phyloP scores from a whole-genome alignment of 1,140 invertebrate species.

The Drosophila paulistorum region DNA sequence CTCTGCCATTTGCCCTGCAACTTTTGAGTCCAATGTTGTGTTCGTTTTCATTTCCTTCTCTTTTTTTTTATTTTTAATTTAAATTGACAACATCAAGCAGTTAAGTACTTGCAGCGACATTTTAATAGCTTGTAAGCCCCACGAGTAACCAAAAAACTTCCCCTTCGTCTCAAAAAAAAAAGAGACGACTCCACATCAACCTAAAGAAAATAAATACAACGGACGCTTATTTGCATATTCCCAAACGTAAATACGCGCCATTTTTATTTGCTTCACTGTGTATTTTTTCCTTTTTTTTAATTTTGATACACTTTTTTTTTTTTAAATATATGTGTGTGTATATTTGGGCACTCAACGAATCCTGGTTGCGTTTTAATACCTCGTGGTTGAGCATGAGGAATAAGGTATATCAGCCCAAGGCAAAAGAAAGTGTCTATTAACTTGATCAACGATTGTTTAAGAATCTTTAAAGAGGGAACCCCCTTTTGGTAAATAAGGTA shows the following conservation, averaged over 20 bases:
- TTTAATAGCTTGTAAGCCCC: conserved; percentile 81
- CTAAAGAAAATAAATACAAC: conserved; percentile 78
- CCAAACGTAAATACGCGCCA: conserved; percentile 80
- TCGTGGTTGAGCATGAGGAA: not conserved
- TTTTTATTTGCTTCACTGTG: conserved; percentile 70
- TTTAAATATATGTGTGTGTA: conserved; percentile 7
- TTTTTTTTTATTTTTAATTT: conserved; percentile 60
- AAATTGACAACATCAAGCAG: conserved; percentile 81
- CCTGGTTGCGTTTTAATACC: conserved; percentile 40
- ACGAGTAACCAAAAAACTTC: conserved; percentile 62
- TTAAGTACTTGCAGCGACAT: conserved; percentile 81
- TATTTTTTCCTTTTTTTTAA: conserved; percentile 31
- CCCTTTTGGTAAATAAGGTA: no score
- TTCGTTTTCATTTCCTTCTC: conserved; percentile 5
- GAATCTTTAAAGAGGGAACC: no score
- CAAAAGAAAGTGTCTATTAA: not conserved
- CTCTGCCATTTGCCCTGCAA: conserved; percentile 52
- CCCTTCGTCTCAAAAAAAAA: conserved; percentile 40
- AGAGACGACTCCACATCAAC: conserved; percentile 54
- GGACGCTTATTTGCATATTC: conserved; percentile 80
- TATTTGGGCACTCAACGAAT: conserved; percentile 65
- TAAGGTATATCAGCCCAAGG: not conserved
- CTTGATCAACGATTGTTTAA: no score
- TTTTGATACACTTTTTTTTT: conserved; percentile 24
- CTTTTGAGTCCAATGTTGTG: conserved; percentile 69